Percentiles rank a stretch among this genome's conserved stretches.
Evolutionary conservation across 1,140 invertebrate species (phyloP).

Genomic region (Chrysoperla carnea): DNA sequence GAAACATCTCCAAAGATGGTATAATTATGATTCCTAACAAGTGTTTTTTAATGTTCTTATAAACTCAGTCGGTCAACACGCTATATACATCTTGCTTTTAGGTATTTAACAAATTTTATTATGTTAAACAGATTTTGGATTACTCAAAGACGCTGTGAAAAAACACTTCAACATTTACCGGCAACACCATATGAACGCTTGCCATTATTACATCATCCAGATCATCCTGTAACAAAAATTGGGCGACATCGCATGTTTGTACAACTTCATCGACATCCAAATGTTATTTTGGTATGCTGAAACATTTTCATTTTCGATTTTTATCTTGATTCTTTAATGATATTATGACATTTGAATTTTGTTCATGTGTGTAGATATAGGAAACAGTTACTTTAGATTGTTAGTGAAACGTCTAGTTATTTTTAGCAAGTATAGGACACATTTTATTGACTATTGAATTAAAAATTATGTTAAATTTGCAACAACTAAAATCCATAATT

Average conservation of each 20-base stretch:
- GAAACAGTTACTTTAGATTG: too few species aligned
- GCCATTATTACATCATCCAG: constrained; percentile 57
- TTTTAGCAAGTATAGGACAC: too few species aligned
- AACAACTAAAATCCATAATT: too few species aligned
- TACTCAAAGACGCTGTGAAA: constrained; percentile 78
- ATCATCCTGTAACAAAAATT: constrained; percentile 62
- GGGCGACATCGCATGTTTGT: constrained; percentile 68
- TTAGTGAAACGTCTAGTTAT: too few species aligned
- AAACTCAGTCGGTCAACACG: too few species aligned
- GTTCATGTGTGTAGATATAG: background rate
- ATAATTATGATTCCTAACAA: too few species aligned
- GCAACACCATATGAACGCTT: constrained; percentile 71
- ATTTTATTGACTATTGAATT: too few species aligned
- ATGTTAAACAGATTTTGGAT: constrained; percentile 57
- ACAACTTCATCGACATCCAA: constrained; percentile 71
- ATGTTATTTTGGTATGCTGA: constrained; percentile 53
- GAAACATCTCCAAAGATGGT: too few species aligned
- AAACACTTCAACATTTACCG: constrained; percentile 83
- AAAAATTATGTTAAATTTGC: too few species aligned
- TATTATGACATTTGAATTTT: constrained; percentile 1
- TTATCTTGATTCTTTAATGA: too few species aligned
- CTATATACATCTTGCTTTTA: too few species aligned
- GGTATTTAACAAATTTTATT: background rate
- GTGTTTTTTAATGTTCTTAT: too few species aligned
- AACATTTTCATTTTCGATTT: background rate